Base-by-base conservation (phyloP, 2,797 vertebrate species). In the Pseudomugil tenellus region DNA sequence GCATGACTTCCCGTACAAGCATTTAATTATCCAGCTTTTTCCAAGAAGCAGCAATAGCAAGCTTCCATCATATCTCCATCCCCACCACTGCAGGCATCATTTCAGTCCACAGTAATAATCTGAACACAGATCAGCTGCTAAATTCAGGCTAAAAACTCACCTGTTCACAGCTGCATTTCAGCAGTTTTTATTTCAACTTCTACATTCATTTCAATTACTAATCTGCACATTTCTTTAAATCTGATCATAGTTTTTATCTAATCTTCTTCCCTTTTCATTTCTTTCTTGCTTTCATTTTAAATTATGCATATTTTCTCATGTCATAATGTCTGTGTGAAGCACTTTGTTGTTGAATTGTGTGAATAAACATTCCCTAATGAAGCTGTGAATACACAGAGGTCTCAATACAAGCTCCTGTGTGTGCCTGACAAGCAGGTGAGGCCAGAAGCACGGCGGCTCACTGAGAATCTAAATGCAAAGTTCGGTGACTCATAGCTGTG, bases 391-490 rank as follows among this genome's bases (percentile, higher is more conserved):
- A 5, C 28, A 41, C 29, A 46, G 21, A 61, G 6, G 23, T 46
- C 25, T 61, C 55, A 73, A 71, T n/a, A 41, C 0, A 54, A 16
- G 41, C 49, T 72, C 58, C 67, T 57, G 66, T 17, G 39, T 11
- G 34, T 7, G 73, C 46, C 57, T 76, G 71, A 12, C 0, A 12
- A 25, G 61, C 63, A 61, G 51, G 78, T 58, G 52, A 57, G 26
- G 51, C 29, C 54, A 71, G 58, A 14, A 29, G 52, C 56, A 54
- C 4, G 4, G 13, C 37, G 46, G 35, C 59, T 39, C 28, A 23
- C 17, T 10, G 31, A 69, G 54, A 72, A 60, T 54, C 67, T 63
- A 14, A 75, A 76, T 39, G 32, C 74, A 79, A 79, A 35, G 43
- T 55, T 59, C 7, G 37, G 54, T 3, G 60, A 72, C 49, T 76